A percentile compares a stretch with the other conserved stretches of the same genome.
phyloP scores from a whole-genome alignment of 2,888 invertebrate species.

The Nesidiocoris tenuis region DNA sequence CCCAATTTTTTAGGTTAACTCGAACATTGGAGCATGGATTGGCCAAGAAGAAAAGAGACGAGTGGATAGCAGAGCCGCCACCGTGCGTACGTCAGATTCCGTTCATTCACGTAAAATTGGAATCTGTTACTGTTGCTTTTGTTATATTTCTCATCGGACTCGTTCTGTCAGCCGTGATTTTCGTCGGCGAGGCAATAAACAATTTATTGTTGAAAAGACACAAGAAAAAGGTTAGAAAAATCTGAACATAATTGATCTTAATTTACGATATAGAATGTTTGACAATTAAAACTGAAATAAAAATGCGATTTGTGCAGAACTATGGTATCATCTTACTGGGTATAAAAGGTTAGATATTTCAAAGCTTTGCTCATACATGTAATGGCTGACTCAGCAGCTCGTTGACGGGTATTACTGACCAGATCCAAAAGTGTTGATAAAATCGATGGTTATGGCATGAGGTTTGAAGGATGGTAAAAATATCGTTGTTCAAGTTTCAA shows the following conservation, averaged over 20 bases:
- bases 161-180: background rate
- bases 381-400: no score
- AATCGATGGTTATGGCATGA: no score
- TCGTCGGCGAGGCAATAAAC: background rate
- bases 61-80: slow-evolving; percentile 18
- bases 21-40: slow-evolving; percentile 14
- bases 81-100: slow-evolving; percentile 5
- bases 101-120: slow-evolving; percentile 14
- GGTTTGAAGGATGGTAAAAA: no score
- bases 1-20: slow-evolving; percentile 14
- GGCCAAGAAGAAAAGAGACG: slow-evolving; percentile 15
- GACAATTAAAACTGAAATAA: background rate
- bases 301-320: background rate
- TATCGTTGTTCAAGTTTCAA: no score
- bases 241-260: background rate
- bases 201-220: background rate
- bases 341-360: no score
- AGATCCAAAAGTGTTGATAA: no score
- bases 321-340: no score
- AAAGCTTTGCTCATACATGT: no score
- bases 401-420: no score
- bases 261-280: background rate
- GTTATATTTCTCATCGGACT: slow-evolving; percentile 1
- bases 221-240: background rate
- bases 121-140: slow-evolving; percentile 23